These are phyloP conservation scores for Danaus melanippus DNA, from an alignment of 1,140 invertebrate species.

Conservation along the genomic window DNA sequence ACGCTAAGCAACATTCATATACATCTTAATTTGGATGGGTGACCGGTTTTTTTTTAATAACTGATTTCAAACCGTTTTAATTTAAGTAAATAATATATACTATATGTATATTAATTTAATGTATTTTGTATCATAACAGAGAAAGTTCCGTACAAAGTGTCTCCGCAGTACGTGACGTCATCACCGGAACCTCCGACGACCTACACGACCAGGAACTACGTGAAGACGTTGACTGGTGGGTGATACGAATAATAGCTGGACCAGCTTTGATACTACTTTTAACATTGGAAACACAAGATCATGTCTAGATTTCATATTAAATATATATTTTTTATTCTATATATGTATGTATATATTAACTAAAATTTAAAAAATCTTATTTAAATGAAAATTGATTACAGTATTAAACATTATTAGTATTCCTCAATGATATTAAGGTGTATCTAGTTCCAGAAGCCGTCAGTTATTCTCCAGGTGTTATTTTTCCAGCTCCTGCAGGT, in stretches of 20 bases:
- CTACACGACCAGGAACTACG: constrained; percentile 38
- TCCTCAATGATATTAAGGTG: background rate
- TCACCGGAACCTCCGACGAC: constrained; percentile 29
- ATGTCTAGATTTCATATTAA: no score
- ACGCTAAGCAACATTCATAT: no score
- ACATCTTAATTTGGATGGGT: no score
- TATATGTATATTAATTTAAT: background rate
- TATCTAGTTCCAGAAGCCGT: background rate
- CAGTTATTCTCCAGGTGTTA: background rate
- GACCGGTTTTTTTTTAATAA: no score
- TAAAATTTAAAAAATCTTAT: no score
- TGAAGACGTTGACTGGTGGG: background rate
- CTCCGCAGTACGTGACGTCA: constrained; percentile 40
- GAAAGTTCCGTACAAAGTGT: constrained; percentile 51
- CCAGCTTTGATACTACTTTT: no score
- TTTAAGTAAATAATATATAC: no score
- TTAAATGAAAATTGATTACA: constrained; percentile 16
- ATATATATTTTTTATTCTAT: no score
- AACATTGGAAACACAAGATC: no score
- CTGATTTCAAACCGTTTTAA: no score
- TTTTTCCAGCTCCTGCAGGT: constrained; percentile 1
- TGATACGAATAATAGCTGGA: no score
- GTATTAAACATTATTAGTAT: constrained; percentile 33
- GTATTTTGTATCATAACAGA: constrained; percentile 31
- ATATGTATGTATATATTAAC: no score